Percentiles rank a stretch among this genome's conserved stretches.
These are phyloP conservation scores for Dicrurus megarhynchus DNA, from an alignment of 2,113 vertebrate genomes.

Conservation along the genomic window DNA sequence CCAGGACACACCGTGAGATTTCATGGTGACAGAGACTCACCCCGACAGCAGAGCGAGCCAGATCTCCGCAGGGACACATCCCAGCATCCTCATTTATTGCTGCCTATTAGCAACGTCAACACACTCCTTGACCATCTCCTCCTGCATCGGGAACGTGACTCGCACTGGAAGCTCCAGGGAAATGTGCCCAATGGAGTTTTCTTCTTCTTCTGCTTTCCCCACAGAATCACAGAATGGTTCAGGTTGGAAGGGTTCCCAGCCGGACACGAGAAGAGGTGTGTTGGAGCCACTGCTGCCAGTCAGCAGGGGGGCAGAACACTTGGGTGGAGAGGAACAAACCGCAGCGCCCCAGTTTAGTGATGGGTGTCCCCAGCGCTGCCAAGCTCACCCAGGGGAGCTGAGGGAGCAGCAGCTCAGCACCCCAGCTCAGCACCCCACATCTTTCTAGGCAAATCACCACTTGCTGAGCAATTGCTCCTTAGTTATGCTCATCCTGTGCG, in stretches of 20 bases:
- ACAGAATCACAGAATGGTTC: not conserved
- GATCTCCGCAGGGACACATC: not conserved
- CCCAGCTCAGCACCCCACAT: not conserved
- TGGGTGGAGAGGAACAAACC: not conserved
- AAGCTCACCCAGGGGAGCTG: accelerated
- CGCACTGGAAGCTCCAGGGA: not conserved
- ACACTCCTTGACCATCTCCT: not conserved
- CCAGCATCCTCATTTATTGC: not conserved
- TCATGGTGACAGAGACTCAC: accelerated
- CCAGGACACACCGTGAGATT: not conserved
- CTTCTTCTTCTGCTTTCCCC: not conserved
- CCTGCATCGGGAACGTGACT: not conserved
- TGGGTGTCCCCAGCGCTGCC: accelerated
- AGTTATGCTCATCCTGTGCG: not conserved
- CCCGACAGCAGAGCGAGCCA: not conserved
- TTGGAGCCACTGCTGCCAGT: accelerated
- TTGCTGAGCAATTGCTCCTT: not conserved
- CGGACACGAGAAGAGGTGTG: not conserved
- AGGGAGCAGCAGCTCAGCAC: not conserved
- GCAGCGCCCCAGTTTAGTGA: accelerated
- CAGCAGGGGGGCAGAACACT: accelerated
- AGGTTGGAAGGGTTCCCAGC: not conserved
- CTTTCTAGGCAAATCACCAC: not conserved
- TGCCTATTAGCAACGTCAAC: not conserved
- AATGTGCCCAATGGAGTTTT: not conserved